Evolutionary conservation across 2,113 vertebrate species (phyloP), one percentile per base, ranked within the genome.

Genomic region (Petrocephalus microphthalmus): DNA sequence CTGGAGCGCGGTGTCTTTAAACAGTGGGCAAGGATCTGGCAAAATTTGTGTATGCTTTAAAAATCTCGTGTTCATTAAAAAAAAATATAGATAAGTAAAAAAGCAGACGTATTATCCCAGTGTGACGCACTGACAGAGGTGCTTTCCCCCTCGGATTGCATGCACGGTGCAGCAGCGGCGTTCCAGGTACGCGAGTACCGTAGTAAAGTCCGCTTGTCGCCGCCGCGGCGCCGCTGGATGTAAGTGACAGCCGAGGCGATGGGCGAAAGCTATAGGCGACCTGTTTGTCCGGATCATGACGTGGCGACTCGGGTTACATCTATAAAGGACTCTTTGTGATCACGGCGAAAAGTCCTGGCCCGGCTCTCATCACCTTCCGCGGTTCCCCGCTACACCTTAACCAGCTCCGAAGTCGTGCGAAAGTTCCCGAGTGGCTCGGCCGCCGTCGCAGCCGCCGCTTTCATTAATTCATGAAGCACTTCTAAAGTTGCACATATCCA

Each of bases 281-380:
- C 85, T 57, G 84, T 56, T 25, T 56, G 51, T 56, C 45, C 8
- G 87, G 52, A 56, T 33, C 87, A 29, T 82, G 87, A 88, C 87
- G 87, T 88, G 87, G 87, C 87, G n/a, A 57, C 74, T 84, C 87
- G 42, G 71, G 87, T 83, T 83, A 83, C 74, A 15, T 47, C 49
- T 87, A 81, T 83, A 88, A 88, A 88, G 53, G 37, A 37, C 22
- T 88, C 87, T 88, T 88, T 88, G 87, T 87, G 33, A 78, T 37
- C 17, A 78, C 29, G 15, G 29, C 71, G 6, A 78, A 19, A 78
- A 5, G 15, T 22, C 37, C 20, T 22, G 37, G 37, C 45, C 45
- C 2, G 45, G 45, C 19, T 83, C 49, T 47, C 81, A 49, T 49
- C 81, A 49, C 45, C 45, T 83, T 20, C 49, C 10, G 49, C 49